A percentile compares a stretch with the other conserved stretches of the same genome.
phyloP scores from a whole-genome alignment of 2,797 vertebrate genomes.

The Manis javanica region DNA sequence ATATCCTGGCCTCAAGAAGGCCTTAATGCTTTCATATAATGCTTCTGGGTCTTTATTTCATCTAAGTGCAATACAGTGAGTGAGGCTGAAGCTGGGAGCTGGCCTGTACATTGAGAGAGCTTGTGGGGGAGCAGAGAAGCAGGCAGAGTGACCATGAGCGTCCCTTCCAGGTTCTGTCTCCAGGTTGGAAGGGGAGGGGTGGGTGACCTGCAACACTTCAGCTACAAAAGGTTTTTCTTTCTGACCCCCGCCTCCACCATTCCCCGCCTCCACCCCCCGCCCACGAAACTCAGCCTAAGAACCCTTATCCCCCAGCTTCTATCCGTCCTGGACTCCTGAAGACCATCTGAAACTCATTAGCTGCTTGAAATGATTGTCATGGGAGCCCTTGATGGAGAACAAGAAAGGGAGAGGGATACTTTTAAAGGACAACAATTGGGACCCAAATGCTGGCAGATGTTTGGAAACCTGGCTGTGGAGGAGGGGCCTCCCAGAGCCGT shows the following conservation, averaged over 20 bases:
- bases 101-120: neutral
- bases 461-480: constrained; percentile 87
- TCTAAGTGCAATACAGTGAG: neutral
- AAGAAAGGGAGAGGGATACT: constrained; percentile 85
- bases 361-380: constrained; percentile 92
- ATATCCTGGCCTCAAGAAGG: neutral
- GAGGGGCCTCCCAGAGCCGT: neutral
- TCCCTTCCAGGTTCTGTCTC: neutral
- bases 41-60: neutral
- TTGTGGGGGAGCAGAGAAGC: neutral
- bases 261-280: neutral
- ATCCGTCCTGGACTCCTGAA: constrained; percentile 65
- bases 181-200: neutral
- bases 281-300: constrained; percentile 49
- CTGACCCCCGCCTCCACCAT: constrained; percentile 9
- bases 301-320: constrained; percentile 53
- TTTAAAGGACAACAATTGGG: constrained; percentile 93
- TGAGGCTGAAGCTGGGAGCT: neutral
- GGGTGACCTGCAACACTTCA: constrained; percentile 24
- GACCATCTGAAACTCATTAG: constrained; percentile 95
- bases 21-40: neutral
- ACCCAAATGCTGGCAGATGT: constrained; percentile 92
- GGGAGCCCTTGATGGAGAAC: constrained; percentile 91
- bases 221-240: constrained; percentile 72
- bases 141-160: neutral